These are phyloP conservation scores for Pteruthius melanotis DNA, from an alignment of 2,113 vertebrate species.

Conservation along the genomic window DNA sequence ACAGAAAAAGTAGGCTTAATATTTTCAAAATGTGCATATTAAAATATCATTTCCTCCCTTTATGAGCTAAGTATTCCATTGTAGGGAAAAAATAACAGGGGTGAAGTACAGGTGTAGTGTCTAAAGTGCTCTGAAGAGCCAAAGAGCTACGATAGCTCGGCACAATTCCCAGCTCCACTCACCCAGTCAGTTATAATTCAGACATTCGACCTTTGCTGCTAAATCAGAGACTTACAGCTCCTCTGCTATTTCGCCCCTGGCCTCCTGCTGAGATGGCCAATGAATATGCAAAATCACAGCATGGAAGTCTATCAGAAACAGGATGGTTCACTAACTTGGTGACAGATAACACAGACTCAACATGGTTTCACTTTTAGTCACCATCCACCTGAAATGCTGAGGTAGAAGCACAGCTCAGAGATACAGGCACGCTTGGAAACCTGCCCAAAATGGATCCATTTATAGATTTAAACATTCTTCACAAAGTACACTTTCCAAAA, in stretches of 20 bases:
- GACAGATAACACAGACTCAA: not conserved
- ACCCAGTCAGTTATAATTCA: not conserved
- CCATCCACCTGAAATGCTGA: not conserved
- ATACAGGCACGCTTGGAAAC: not conserved
- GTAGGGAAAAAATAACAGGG: not conserved
- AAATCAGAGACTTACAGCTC: not conserved
- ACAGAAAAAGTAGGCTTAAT: not conserved
- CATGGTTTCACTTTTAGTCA: not conserved
- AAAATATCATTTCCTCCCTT: not conserved
- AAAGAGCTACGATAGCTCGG: not conserved
- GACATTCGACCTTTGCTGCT: not conserved
- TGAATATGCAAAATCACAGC: not conserved
- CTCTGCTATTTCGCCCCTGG: not conserved
- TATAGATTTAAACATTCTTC: not conserved
- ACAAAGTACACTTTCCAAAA: not conserved
- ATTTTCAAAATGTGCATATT: not conserved
- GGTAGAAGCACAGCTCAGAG: not conserved
- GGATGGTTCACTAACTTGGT: not conserved
- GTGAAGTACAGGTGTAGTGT: not conserved
- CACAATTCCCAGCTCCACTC: not conserved
- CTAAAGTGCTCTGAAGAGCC: not conserved
- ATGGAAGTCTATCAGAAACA: not conserved
- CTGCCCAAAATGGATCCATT: not conserved
- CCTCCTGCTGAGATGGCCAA: not conserved
- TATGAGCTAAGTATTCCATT: not conserved